Base-by-base conservation (phyloP, 1,140 invertebrate species). In the Meloidogyne exigua region DNA sequence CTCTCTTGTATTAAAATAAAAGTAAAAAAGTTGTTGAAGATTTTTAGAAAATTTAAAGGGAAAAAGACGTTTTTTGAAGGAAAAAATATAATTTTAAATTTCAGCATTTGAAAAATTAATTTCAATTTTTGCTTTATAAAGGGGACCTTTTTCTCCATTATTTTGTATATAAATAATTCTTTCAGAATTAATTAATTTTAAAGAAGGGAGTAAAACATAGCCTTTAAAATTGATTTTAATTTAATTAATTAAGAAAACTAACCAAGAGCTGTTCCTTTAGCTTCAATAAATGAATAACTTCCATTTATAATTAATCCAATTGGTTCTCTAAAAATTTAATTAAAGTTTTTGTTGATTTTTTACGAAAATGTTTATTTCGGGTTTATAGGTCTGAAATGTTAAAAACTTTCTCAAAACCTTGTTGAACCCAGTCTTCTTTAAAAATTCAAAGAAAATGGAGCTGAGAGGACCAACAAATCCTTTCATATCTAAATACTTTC, bases 151-250 rank as follows among this genome's bases (percentile, higher is more conserved):
- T 7, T 57, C 18, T 57, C 5, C 49, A 57, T n/a, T n/a, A 12
- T 57, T 57, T 57, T 57, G 49, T n/a, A 57, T n/a, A 57, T n/a
- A 57, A 57, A 57, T n/a, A 57, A 57, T 57, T 57, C 49, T 57
- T 2, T 57, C 49, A 9, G 49, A 7, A n/a, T 57, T 57, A 7
- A 57, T n/a, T 57, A n/a, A n/a, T 57, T 57, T 57, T 9, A 57
- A n/a, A 57, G 49, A 57, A 57, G 49, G 18, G 5, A 57, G 21
- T 57, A 57, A 57, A 57, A 12, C 49, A 57, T 57, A 57, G 7
- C 49, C 49, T 57, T n/a, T 7, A 39, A 39, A 32, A 32, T 32
- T 3, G 7, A 32, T 7, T 3, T 32, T 32, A n/a, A n/a, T 32
- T 32, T 32, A 3, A 3, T 32, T 32, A 32, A 32, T 3, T 3